phyloP scores from a whole-genome alignment of 2,888 invertebrate genomes.

The Caradrina clavipalpis region DNA sequence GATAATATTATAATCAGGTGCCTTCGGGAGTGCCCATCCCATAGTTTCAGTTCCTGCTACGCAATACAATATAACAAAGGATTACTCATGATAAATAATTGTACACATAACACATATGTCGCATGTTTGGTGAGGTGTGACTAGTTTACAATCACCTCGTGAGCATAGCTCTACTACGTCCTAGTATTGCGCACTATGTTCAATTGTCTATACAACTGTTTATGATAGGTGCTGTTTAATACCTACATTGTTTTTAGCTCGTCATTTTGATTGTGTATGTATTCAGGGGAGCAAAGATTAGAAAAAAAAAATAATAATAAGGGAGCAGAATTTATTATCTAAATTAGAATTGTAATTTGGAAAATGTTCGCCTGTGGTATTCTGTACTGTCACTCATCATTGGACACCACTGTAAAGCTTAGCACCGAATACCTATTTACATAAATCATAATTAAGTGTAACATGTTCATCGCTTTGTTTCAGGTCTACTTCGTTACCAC shows the following conservation, averaged over 20 bases:
- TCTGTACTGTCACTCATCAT: slow-evolving; percentile 26
- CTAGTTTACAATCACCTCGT: slow-evolving; percentile 1
- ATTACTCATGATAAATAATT: slow-evolving; percentile 39
- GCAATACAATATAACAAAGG: slow-evolving; percentile 37
- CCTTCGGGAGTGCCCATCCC: slow-evolving; percentile 63
- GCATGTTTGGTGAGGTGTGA: slow-evolving; percentile 24
- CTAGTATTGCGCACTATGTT: not conserved
- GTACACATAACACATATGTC: slow-evolving; percentile 15
- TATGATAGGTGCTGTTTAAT: too few species aligned
- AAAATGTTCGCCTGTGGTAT: slow-evolving; percentile 2
- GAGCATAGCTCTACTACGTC: not conserved
- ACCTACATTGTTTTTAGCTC: too few species aligned
- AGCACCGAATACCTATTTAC: too few species aligned
- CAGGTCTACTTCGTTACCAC: slow-evolving; percentile 50
- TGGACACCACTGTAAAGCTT: slow-evolving; percentile 10
- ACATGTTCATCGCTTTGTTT: slow-evolving; percentile 41
- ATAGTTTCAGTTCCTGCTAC: slow-evolving; percentile 38
- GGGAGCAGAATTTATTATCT: not conserved
- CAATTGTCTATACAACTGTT: slow-evolving; percentile 1
- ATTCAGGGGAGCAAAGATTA: too few species aligned
- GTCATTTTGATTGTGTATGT: too few species aligned
- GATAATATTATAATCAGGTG: slow-evolving; percentile 72
- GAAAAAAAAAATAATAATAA: not conserved
- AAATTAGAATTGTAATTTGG: slow-evolving; percentile 12
- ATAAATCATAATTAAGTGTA: slow-evolving; percentile 16